Evolutionary conservation across 1,140 invertebrate species (phyloP).

Genomic region (Drosophila chauvacae): DNA sequence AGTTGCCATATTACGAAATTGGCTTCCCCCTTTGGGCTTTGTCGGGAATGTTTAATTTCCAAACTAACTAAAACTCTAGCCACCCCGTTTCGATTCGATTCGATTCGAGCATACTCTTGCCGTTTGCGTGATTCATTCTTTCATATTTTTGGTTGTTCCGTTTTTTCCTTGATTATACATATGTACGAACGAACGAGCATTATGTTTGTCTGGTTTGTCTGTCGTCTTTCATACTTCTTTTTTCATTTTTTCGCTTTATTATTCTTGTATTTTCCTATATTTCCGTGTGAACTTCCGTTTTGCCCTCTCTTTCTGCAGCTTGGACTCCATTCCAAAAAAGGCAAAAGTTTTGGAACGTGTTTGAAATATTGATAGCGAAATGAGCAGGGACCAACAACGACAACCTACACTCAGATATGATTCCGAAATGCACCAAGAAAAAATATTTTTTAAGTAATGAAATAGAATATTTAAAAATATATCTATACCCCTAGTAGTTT

Average conservation of each 20-base stretch:
- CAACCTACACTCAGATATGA: constrained; percentile 38
- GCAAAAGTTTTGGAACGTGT: constrained; percentile 81
- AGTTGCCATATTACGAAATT: constrained; percentile 51
- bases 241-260: constrained; percentile 43
- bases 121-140: constrained; percentile 75
- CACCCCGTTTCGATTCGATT: constrained; percentile 40
- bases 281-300: constrained; percentile 82
- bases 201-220: constrained; percentile 49
- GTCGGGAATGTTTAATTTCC: constrained; percentile 38
- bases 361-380: constrained; percentile 79
- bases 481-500: neutral
- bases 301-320: constrained; percentile 2
- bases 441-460: neutral
- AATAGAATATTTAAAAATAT: neutral
- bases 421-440: constrained; percentile 11
- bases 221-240: constrained; percentile 42
- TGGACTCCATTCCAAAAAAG: constrained; percentile 49
- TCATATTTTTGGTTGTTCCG: constrained; percentile 45
- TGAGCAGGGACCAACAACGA: constrained; percentile 57
- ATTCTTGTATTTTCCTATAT: constrained; percentile 73
- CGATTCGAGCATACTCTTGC: neutral
- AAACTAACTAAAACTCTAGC: constrained; percentile 38
- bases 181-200: constrained; percentile 46
- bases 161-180: constrained; percentile 44
- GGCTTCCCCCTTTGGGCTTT: constrained; percentile 23